Conservation (phyloP, 2,113 vertebrate genomes). For the Phalacrocorax brasilianus region DNA sequence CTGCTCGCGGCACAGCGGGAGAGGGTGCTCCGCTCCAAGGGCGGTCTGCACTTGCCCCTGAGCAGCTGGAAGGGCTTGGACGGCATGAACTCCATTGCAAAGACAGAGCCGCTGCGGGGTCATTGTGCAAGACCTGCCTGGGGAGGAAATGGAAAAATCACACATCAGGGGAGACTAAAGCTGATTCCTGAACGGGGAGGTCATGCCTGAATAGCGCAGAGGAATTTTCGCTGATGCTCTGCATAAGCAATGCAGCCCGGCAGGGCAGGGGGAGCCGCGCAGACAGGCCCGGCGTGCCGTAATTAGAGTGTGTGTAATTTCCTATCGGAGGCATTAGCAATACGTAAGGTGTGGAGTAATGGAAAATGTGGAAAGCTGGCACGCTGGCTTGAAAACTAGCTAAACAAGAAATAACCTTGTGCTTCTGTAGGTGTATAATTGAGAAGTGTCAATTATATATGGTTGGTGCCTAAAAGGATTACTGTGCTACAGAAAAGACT, state of each 20-base stretch:
- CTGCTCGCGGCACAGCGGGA: accelerated
- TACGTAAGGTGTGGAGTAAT: neutral
- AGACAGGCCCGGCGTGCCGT: neutral
- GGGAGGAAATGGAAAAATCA: neutral
- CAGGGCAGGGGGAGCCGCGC: neutral
- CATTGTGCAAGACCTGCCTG: accelerated
- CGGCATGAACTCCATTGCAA: accelerated
- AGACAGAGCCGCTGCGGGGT: accelerated
- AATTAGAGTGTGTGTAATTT: neutral
- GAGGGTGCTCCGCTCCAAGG: neutral
- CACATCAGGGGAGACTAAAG: accelerated
- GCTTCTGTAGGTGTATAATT: neutral
- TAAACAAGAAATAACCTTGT: neutral
- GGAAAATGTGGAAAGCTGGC: slow-evolving; percentile 37
- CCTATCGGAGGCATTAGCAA: neutral
- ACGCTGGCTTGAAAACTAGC: neutral
- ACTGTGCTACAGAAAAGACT: neutral
- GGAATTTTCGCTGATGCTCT: neutral
- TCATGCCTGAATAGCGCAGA: neutral
- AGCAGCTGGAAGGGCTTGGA: accelerated
- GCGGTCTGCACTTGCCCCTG: neutral
- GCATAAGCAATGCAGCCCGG: neutral
- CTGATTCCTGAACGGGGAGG: neutral
- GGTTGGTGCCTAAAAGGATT: neutral
- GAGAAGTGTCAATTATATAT: neutral